Percentiles rank a stretch among this genome's conserved stretches.
phyloP scores from a whole-genome alignment of 2,113 vertebrate species.

The Gyps fulvus region DNA sequence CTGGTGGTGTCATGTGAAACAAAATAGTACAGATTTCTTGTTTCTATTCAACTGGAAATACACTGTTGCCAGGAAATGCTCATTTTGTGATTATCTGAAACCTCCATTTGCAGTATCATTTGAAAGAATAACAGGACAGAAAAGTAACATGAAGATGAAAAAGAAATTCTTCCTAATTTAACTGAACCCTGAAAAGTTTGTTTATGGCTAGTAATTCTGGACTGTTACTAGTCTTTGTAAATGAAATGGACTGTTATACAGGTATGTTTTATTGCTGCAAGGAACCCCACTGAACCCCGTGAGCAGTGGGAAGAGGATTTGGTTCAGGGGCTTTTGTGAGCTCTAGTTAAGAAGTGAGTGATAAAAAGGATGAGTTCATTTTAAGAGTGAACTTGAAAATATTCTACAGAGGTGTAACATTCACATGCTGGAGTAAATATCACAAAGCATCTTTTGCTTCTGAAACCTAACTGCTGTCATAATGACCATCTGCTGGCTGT shows the following conservation, averaged over 20 bases:
- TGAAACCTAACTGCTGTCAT: slow-evolving; percentile 75
- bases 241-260: neutral
- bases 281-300: neutral
- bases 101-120: neutral
- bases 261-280: neutral
- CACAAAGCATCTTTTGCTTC: slow-evolving; percentile 60
- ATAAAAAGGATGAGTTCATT: slow-evolving; percentile 44
- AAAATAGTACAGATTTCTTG: neutral
- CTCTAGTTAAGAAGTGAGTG: slow-evolving; percentile 2
- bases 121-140: neutral
- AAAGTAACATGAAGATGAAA: neutral
- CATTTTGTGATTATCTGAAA: neutral
- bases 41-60: neutral
- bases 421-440: slow-evolving; percentile 69
- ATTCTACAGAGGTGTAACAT: slow-evolving; percentile 59
- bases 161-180: neutral
- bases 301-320: neutral
- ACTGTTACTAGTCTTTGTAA: neutral
- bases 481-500: slow-evolving; percentile 83
- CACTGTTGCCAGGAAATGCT: neutral
- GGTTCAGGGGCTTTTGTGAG: neutral
- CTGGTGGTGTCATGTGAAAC: neutral
- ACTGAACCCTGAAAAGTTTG: neutral
- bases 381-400: slow-evolving; percentile 52
- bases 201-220: neutral